phyloP scores from a whole-genome alignment of 2,113 vertebrate genomes.

The Hippocampus guttulatus region DNA sequence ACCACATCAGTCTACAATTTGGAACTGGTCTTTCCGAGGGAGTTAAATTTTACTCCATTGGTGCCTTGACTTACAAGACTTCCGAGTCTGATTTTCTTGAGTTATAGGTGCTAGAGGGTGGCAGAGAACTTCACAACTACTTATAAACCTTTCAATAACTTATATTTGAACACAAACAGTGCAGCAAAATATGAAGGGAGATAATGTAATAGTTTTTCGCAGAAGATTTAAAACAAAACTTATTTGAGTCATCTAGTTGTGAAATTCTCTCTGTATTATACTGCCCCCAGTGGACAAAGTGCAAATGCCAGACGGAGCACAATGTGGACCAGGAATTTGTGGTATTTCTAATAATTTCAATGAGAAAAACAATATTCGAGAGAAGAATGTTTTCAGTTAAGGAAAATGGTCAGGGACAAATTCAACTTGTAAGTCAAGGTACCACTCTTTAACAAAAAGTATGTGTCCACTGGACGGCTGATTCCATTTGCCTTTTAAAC shows the following conservation, averaged over 20 bases:
- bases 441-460: not conserved
- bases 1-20: conserved; percentile 52
- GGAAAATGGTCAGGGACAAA: not conserved
- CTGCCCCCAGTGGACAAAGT: not conserved
- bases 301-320: not conserved
- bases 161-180: no score
- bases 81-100: not conserved
- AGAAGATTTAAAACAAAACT: no score
- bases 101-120: not conserved
- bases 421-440: not conserved
- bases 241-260: not conserved
- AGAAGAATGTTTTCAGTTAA: not conserved
- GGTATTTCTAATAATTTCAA: no score
- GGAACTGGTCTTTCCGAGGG: conserved; percentile 18
- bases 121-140: not conserved
- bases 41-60: conserved; percentile 1
- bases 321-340: not conserved
- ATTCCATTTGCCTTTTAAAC: not conserved
- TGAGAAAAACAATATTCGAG: no score
- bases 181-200: no score
- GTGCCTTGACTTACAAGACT: not conserved
- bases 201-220: no score
- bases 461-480: not conserved
- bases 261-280: not conserved
- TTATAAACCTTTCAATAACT: no score